Evolutionary conservation across 2,113 vertebrate species (phyloP).

Genomic region (Asarcornis scutulata): DNA sequence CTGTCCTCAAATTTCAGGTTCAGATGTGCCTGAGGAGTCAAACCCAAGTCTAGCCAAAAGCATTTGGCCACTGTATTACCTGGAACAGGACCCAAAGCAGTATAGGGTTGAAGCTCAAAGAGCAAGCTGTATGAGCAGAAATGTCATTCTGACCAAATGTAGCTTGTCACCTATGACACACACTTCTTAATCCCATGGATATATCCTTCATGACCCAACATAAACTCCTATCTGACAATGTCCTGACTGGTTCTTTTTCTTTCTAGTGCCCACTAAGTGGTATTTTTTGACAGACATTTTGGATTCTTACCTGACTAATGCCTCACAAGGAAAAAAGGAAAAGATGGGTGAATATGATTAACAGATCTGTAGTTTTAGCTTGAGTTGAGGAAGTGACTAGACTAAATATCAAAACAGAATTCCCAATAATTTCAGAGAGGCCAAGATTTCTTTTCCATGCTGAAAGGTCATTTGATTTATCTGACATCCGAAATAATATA

Average conservation of each 20-base stretch:
- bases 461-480: conserved; percentile 37
- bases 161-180: not conserved
- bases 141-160: not conserved
- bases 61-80: not conserved
- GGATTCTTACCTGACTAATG: not conserved
- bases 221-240: not conserved
- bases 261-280: not conserved
- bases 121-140: not conserved
- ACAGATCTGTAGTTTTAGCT: not conserved
- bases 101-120: not conserved
- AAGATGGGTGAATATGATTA: not conserved
- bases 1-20: not conserved
- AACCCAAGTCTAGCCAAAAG: not conserved
- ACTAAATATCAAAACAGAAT: not conserved
- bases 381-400: not conserved
- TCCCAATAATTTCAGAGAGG: not conserved
- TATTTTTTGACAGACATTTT: not conserved
- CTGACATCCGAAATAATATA: not conserved
- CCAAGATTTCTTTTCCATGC: not conserved
- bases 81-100: not conserved
- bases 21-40: not conserved
- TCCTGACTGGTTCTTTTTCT: not conserved
- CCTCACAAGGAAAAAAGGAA: not conserved
- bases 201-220: not conserved
- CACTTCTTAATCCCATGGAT: not conserved